Evolutionary conservation across 2,797 vertebrate species (phyloP), one percentile per base, ranked within the genome.

Genomic region (Danio tinwini): DNA sequence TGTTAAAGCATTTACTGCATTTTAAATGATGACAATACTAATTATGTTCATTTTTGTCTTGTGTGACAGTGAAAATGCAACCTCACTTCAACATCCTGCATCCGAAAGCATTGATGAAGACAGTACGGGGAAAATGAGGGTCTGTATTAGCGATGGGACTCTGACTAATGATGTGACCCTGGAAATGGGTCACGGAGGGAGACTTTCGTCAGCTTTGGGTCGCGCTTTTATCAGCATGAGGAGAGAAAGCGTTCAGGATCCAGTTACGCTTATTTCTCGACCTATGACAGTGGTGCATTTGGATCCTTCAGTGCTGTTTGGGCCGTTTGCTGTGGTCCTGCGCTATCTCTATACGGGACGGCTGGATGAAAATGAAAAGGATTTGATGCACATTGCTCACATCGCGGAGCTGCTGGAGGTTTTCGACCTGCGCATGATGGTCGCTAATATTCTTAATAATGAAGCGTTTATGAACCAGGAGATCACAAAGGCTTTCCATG

Each of bases 401-500:
- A 92, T 94, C 0, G 93, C 93, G 0, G 93, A 93, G 85, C 84
- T 92, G 74, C 89, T 94, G 53, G 93, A 94, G 84, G 93, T 93
- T 37, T 94, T 94, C 0, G 93, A 94, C 84, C 75, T 93, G 87
- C 91, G 93, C 76, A 94, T 94, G 93, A 94, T 93, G 93, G 93
- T 94, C 62, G 93, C 93, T 75, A 94, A 94, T 2, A 86, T 91
- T 61, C 92, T 94, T 58, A 94, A 93, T 86, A 91, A 92, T 55
- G 93, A 94, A 85, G 92, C 91, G 70, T 94, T 94, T 88, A 94
- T 94, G 93, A 94, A 94, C 82, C 91, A 90, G 64, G 93, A 94
- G 85, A 94, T 94, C 88, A 93, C 93, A 45, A 93, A 93, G 83
- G 93, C 93, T 76, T 94, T 93, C 85, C 93, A 93, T 0, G 91